These are phyloP conservation scores for Bembecia ichneumoniformis DNA, from an alignment of 2,888 invertebrate genomes.

Conservation along the genomic window DNA sequence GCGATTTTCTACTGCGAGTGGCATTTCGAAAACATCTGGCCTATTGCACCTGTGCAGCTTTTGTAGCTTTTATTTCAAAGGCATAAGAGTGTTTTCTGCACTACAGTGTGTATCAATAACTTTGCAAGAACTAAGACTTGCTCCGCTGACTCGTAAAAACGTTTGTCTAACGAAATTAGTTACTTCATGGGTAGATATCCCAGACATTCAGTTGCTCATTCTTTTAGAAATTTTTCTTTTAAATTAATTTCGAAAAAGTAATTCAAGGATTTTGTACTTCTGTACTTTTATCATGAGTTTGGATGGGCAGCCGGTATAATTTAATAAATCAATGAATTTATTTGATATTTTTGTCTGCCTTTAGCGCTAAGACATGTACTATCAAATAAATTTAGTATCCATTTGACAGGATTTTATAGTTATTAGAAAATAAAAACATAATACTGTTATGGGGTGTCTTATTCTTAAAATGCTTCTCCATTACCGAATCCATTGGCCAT, in stretches of 20 bases:
- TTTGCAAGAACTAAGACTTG: conserved; percentile 16
- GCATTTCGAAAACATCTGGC: conserved; percentile 57
- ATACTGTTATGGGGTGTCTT: no score
- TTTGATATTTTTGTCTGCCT: no score
- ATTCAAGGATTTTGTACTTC: no score
- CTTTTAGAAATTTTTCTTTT: conserved; percentile 1
- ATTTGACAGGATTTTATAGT: no score
- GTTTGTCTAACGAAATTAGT: conserved; percentile 41
- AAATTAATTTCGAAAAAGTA: not conserved
- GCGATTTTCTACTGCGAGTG: conserved; percentile 55
- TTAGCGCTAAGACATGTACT: no score
- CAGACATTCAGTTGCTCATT: conserved; percentile 27
- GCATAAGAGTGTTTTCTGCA: conserved; percentile 21
- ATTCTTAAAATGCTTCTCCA: no score
- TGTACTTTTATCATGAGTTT: no score
- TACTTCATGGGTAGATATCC: conserved; percentile 19
- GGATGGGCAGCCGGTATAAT: no score
- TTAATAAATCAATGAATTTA: no score
- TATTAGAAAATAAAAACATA: no score
- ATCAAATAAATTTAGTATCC: no score
- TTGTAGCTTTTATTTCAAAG: conserved; percentile 19
- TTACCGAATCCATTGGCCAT: no score
- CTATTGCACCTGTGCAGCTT: conserved; percentile 8
- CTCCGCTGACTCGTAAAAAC: conserved; percentile 38
- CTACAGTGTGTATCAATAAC: not conserved